These are phyloP conservation scores for Speoplatyrhinus poulsoni DNA, from an alignment of 2,113 vertebrate species.

Conservation along the genomic window DNA sequence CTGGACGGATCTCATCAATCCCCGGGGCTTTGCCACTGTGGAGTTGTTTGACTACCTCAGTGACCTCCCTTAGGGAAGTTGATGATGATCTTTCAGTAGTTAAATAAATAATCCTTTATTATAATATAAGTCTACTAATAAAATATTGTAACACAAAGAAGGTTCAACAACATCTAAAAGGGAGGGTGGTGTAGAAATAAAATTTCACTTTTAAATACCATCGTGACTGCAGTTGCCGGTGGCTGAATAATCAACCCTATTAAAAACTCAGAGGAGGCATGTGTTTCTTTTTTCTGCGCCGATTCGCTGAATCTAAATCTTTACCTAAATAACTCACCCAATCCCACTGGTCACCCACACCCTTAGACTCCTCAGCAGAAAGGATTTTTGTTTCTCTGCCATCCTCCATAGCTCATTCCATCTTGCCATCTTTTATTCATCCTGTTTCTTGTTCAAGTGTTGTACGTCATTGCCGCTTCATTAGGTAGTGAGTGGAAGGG, in stretches of 20 bases:
- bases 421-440: conserved; percentile 19
- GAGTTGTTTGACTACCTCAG: too few relatives aligned
- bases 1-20: too few relatives aligned
- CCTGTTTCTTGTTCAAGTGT: conserved; percentile 16
- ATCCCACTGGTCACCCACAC: conserved; percentile 37
- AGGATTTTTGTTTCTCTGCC: conserved; percentile 27
- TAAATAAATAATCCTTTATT: too few relatives aligned
- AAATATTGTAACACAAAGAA: neutral
- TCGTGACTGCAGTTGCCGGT: neutral
- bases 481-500: neutral
- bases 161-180: neutral
- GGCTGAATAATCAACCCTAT: neutral
- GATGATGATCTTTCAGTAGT: too few relatives aligned
- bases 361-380: conserved; percentile 12
- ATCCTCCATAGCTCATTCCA: too few relatives aligned
- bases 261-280: conserved; percentile 9
- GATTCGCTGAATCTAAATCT: neutral
- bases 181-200: neutral
- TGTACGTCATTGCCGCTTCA: conserved; percentile 11
- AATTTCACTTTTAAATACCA: neutral
- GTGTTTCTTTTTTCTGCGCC: neutral
- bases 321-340: conserved; percentile 28
- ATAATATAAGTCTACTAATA: too few relatives aligned
- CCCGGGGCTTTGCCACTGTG: too few relatives aligned
- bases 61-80: too few relatives aligned